Conservation (phyloP, 2,113 vertebrate species). For the Jaculus jaculus region DNA sequence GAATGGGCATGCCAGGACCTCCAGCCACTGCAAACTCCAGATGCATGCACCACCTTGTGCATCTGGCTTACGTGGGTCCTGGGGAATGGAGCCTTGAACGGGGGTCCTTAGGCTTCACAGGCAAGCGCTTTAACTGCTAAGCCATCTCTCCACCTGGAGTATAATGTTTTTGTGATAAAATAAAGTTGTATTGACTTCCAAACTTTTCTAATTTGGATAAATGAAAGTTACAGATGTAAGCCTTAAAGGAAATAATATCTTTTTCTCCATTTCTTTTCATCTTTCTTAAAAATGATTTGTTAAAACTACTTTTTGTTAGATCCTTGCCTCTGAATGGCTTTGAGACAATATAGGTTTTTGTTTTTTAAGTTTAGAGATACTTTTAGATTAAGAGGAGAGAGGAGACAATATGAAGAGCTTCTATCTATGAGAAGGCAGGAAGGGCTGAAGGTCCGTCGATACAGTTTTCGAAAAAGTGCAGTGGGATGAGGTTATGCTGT, state of each 20-base stretch:
- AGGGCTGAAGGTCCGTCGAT: not conserved
- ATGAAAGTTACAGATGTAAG: not conserved
- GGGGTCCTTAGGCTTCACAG: no score
- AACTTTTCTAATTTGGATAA: not conserved
- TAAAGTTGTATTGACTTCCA: not conserved
- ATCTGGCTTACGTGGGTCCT: no score
- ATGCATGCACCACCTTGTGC: no score
- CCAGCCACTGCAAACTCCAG: no score
- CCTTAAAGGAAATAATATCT: conserved; percentile 32
- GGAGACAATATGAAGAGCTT: no score
- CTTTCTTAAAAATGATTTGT: conserved; percentile 33
- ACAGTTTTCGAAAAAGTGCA: conserved; percentile 50
- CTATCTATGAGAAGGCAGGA: no score
- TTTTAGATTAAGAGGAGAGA: no score
- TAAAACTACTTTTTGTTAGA: conserved; percentile 52
- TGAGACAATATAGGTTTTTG: not conserved
- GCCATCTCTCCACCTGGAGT: no score
- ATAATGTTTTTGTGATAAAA: not conserved
- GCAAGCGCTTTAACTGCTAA: no score
- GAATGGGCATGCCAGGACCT: no score
- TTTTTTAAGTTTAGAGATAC: no score
- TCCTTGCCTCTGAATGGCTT: conserved; percentile 54
- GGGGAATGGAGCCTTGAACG: no score
- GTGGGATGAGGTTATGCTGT: conserved; percentile 16
- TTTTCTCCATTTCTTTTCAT: not conserved